Conservation (phyloP, 1,140 invertebrate genomes). For the Pseudachorutes palmiensis region DNA sequence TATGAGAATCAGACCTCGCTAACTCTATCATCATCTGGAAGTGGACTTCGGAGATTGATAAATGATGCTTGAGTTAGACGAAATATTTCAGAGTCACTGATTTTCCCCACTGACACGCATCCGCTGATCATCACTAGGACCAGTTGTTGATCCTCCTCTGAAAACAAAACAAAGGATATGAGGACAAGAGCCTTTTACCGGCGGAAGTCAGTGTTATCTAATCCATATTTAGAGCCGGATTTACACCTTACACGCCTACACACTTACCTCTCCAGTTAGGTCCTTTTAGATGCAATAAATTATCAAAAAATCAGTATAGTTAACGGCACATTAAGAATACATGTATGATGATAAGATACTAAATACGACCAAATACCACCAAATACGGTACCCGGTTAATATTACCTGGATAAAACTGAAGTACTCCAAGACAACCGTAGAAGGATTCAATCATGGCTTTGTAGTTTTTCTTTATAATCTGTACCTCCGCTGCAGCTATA, state of each 20-base stretch:
- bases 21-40: slow-evolving; percentile 64
- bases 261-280: slow-evolving; percentile 11
- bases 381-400: no score
- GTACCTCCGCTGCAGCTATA: slow-evolving; percentile 66
- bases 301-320: no score
- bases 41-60: slow-evolving; percentile 70
- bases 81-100: slow-evolving; percentile 86
- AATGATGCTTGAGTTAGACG: slow-evolving; percentile 85
- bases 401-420: slow-evolving; percentile 69
- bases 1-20: slow-evolving; percentile 52
- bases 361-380: no score
- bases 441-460: slow-evolving; percentile 74
- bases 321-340: background rate
- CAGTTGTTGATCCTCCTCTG: slow-evolving; percentile 66
- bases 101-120: slow-evolving; percentile 88
- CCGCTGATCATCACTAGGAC: slow-evolving; percentile 90
- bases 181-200: no score
- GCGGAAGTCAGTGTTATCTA: no score
- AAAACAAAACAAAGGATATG: slow-evolving; percentile 37
- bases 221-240: no score
- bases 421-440: slow-evolving; percentile 83
- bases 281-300: slow-evolving; percentile 13
- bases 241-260: background rate
- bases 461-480: slow-evolving; percentile 78
- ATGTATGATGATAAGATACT: background rate